Evolutionary conservation across 2,797 vertebrate genomes (phyloP).

Genomic region (Serranus cabrilla): DNA sequence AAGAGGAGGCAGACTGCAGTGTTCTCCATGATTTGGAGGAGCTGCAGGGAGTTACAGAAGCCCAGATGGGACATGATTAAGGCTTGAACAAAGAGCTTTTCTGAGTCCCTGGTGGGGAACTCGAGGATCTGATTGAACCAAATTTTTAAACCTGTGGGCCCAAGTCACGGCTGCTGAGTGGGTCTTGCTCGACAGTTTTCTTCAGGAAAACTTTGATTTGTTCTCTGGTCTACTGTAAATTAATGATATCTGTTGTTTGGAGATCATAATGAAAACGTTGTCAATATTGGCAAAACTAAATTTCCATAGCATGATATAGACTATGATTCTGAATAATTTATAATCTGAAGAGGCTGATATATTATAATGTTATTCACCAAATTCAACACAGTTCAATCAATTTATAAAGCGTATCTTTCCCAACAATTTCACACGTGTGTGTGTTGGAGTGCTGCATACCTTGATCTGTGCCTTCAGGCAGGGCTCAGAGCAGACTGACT

Average conservation of each 20-base stretch:
- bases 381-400: not conserved
- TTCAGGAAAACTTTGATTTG: conserved; percentile 6
- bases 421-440: not conserved
- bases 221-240: not conserved
- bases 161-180: conserved; percentile 38
- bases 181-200: conserved; percentile 38
- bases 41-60: conserved; percentile 28
- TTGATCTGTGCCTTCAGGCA: conserved; percentile 98
- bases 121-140: conserved; percentile 39
- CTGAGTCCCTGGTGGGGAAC: conserved; percentile 34
- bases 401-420: not conserved
- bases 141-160: conserved; percentile 45
- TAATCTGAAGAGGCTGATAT: not conserved
- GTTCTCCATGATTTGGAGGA: conserved; percentile 37
- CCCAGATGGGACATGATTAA: conserved; percentile 68
- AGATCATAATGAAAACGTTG: not conserved
- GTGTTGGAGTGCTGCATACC: conserved; percentile 77
- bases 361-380: too few species aligned
- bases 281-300: not conserved
- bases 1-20: conserved; percentile 36
- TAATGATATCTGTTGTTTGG: not conserved
- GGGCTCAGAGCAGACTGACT: conserved; percentile 97
- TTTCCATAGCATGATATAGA: not conserved
- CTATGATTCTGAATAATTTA: not conserved
- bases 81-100: conserved; percentile 49